A percentile compares a stretch with the other conserved stretches of the same genome.
Conservation (phyloP, 2,797 vertebrate species). For the Pteropus rufus region DNA sequence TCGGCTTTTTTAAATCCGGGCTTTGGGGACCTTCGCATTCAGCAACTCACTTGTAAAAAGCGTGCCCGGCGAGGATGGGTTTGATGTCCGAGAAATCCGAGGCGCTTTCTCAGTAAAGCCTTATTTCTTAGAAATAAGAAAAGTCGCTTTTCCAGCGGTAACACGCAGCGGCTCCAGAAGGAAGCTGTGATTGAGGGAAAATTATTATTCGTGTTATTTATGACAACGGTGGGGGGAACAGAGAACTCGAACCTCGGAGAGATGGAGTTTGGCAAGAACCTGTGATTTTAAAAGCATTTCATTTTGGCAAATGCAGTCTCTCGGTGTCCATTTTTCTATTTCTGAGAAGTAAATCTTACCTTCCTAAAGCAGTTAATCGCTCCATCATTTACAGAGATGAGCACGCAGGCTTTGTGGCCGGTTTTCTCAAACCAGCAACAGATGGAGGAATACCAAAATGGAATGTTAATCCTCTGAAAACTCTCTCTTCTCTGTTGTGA, state of each 20-base stretch:
- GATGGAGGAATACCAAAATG: background rate
- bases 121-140: constrained; percentile 12
- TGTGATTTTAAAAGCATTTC: constrained; percentile 45
- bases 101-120: background rate
- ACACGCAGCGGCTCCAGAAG: background rate
- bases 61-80: background rate
- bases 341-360: constrained; percentile 56
- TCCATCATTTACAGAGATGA: constrained; percentile 34
- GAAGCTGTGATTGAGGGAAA: constrained; percentile 19
- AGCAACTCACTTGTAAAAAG: background rate
- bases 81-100: background rate
- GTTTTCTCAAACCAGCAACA: constrained; percentile 28
- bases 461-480: constrained; percentile 31
- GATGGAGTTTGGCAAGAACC: constrained; percentile 39
- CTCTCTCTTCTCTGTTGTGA: background rate
- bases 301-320: constrained; percentile 37
- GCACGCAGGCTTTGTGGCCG: background rate
- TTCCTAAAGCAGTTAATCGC: constrained; percentile 59
- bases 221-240: background rate
- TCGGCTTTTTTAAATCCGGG: background rate
- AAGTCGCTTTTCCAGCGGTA: background rate
- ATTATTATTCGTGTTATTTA: constrained; percentile 48
- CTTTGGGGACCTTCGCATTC: background rate
- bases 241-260: background rate
- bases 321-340: constrained; percentile 58